Conservation (phyloP, 2,797 vertebrate species). For the Gila robusta region DNA sequence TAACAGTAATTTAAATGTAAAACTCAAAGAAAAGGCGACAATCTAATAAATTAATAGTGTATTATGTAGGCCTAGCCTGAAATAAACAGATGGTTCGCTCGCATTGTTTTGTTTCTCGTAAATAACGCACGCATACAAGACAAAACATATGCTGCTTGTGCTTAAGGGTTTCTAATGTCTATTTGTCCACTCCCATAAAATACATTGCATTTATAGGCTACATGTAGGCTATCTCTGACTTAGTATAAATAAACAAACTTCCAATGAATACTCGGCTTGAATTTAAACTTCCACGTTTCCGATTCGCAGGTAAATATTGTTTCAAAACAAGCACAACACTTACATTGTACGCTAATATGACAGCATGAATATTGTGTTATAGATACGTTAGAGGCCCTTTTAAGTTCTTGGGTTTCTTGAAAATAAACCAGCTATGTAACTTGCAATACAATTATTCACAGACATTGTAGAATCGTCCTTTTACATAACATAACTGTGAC, state of each 20-base stretch:
- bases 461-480: not conserved
- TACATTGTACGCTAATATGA: not conserved
- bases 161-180: conserved; percentile 11
- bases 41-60: conserved; percentile 6
- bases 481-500: not conserved
- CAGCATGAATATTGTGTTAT: not conserved
- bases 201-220: not conserved
- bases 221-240: not conserved
- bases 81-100: conserved; percentile 46
- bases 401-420: conserved; percentile 11
- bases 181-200: not conserved
- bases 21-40: not conserved
- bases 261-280: not conserved
- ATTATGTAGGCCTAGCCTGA: conserved; percentile 31
- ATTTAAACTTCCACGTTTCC: conserved; percentile 2
- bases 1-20: not conserved
- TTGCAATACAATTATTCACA: not conserved
- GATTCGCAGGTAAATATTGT: not conserved
- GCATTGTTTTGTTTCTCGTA: conserved; percentile 44
- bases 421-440: not conserved
- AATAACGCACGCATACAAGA: conserved; percentile 37
- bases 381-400: conserved; percentile 7
- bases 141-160: conserved; percentile 39
- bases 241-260: conserved; percentile 23
- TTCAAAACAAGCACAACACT: not conserved